Percentiles rank a stretch among this genome's conserved stretches.
phyloP scores from a whole-genome alignment of 2,113 vertebrate genomes.

The Lepisosteus oculatus region DNA sequence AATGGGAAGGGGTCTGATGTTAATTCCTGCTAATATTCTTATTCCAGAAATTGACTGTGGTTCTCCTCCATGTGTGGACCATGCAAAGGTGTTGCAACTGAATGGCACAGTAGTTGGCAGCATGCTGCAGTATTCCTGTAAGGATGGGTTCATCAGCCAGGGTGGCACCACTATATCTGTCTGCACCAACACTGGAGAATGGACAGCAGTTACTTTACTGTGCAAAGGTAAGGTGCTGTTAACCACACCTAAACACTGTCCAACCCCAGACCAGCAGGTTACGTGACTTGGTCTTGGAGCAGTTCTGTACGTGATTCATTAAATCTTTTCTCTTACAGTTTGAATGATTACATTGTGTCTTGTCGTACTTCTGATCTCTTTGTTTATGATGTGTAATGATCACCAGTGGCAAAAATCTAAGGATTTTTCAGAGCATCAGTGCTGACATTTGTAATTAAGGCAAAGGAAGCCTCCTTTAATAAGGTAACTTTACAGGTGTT shows the following conservation, averaged over 20 bases:
- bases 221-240: constrained; percentile 51
- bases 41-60: constrained; percentile 48
- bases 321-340: neutral
- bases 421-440: too few relatives aligned
- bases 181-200: constrained; percentile 50
- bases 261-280: too few relatives aligned
- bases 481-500: too few relatives aligned
- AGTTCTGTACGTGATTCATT: neutral
- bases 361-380: neutral
- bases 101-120: constrained; percentile 42
- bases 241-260: neutral
- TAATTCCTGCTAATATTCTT: neutral
- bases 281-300: neutral
- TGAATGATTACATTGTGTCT: neutral
- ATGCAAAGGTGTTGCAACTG: constrained; percentile 55
- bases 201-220: constrained; percentile 53
- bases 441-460: too few relatives aligned
- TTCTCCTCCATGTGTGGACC: constrained; percentile 36
- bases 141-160: constrained; percentile 54
- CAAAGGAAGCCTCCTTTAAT: too few relatives aligned
- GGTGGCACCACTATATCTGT: constrained; percentile 52
- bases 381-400: neutral
- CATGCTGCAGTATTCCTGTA: constrained; percentile 54
- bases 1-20: too few relatives aligned
- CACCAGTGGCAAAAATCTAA: too few relatives aligned